Base-by-base conservation (phyloP, 1,140 invertebrate genomes). In the Cheumatopsyche charites region DNA sequence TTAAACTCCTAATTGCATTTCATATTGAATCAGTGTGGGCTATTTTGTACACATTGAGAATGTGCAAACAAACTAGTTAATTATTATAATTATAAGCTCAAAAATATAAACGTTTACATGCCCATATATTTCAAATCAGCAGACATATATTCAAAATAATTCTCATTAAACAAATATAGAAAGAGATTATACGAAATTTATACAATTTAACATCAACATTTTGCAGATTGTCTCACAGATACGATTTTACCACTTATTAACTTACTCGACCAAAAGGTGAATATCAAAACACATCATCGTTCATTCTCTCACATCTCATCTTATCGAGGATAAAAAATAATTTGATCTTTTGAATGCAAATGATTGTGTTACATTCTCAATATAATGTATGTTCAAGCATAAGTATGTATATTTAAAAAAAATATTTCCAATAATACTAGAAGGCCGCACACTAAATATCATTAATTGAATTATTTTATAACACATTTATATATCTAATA, bases 371-470 rank as follows among this genome's bases (percentile, higher is more conserved):
- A 23, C 15, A n/a, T 43, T 43, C 55, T 55, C 26, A 55, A 47
- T 36, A 36, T 36, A 36, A 36, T 36, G 55, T 68, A 68, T 36
- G 66, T 68, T n/a, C 25, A 68, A 66, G 63, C 63, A 42, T 49
- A 66, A 41, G 25, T 58, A 43, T 65, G n/a, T 65, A 2, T 66
- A 36, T 66, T 47, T 45, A 12, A 49, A 66, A 66, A 66, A 66
- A 66, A 66, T 66, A 66, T 49, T 66, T 36, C 55, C 66, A 68
- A 62, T 70, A 62, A 62, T 42, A 29, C 67, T 70, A 70, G 52
- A 70, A 70, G 67, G 67, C 67, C 67, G 55, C 67, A 45, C 67
- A 70, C 67, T 70, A 68, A 70, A 70, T 55, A 61, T 47, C 49
- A 43, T 68, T 58, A 58, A 42, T 63, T 42, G 26, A 7, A 25